A percentile compares a stretch with the other conserved stretches of the same genome.
Conservation (phyloP, 2,888 invertebrate species). For the Gonocerus acuteangulatus region DNA sequence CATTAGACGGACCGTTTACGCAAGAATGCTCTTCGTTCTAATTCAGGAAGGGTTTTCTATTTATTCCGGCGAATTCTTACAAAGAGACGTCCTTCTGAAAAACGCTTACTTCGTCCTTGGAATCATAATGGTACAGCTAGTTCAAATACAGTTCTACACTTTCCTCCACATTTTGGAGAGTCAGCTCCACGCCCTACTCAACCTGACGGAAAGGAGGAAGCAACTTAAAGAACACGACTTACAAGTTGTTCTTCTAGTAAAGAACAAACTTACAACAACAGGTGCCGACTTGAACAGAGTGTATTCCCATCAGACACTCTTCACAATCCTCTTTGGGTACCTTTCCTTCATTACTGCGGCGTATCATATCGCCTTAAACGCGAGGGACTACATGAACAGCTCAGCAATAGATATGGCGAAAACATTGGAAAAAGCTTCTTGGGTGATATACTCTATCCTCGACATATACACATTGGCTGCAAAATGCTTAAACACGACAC, state of each 20-base stretch:
- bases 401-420: not conserved
- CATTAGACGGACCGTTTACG: not conserved
- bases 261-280: not conserved
- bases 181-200: not conserved
- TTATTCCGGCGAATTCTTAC: not conserved
- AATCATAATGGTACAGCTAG: not conserved
- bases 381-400: not conserved
- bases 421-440: not conserved
- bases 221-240: not conserved
- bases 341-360: slow-evolving; percentile 3
- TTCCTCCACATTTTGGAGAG: not conserved
- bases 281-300: not conserved
- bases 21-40: not conserved
- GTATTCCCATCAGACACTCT: not conserved
- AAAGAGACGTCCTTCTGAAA: not conserved
- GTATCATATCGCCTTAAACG: not conserved
- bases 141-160: slow-evolving; percentile 7
- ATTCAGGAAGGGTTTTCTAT: not conserved
- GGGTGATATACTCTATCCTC: slow-evolving; percentile 1
- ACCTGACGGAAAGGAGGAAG: not conserved
- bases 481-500: not conserved
- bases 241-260: not conserved
- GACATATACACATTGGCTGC: not conserved
- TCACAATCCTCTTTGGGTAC: not conserved
- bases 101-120: not conserved